Percentiles rank a stretch among this genome's conserved stretches.
These are phyloP conservation scores for Pseudoips prasinana DNA, from an alignment of 2,888 invertebrate genomes.

Conservation along the genomic window DNA sequence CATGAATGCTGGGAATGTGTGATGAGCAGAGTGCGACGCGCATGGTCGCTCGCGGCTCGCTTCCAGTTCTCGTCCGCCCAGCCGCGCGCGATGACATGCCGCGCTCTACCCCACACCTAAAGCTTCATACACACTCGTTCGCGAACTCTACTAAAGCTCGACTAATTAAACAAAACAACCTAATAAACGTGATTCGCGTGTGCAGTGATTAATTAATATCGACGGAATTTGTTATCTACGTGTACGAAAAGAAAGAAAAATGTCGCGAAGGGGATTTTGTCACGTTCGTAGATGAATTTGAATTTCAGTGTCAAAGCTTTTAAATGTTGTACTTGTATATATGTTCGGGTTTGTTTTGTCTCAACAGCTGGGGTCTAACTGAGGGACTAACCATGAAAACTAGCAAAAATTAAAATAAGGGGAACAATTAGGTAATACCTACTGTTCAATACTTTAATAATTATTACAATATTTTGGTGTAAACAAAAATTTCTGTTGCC, in stretches of 20 bases:
- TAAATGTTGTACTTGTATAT: slow-evolving; percentile 61
- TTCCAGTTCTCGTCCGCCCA: slow-evolving; percentile 61
- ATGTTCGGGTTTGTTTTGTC: slow-evolving; percentile 39
- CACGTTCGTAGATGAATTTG: slow-evolving; percentile 69
- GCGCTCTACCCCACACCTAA: slow-evolving; percentile 40
- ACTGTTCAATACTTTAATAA: slow-evolving; percentile 16
- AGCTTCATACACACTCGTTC: slow-evolving; percentile 31
- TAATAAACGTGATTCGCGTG: slow-evolving; percentile 40
- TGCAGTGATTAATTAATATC: slow-evolving; percentile 42
- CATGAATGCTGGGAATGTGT: slow-evolving; percentile 49
- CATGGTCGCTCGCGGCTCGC: slow-evolving; percentile 38
- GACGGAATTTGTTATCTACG: slow-evolving; percentile 29
- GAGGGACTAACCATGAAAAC: slow-evolving; percentile 49
- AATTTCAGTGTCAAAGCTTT: slow-evolving; percentile 67
- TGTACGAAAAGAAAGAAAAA: slow-evolving; percentile 42
- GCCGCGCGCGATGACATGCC: slow-evolving; percentile 65
- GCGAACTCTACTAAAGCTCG: slow-evolving; percentile 31
- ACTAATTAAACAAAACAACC: slow-evolving; percentile 19
- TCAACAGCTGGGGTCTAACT: slow-evolving; percentile 36
- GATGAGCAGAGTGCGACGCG: slow-evolving; percentile 35
- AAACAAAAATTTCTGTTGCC: background rate
- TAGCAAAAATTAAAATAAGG: slow-evolving; percentile 33
- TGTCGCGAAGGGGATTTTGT: slow-evolving; percentile 50
- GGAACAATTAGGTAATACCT: slow-evolving; percentile 41
- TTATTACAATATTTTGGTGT: background rate